Conservation (phyloP, 2,113 vertebrate species). For the Semicossyphus pulcher region DNA sequence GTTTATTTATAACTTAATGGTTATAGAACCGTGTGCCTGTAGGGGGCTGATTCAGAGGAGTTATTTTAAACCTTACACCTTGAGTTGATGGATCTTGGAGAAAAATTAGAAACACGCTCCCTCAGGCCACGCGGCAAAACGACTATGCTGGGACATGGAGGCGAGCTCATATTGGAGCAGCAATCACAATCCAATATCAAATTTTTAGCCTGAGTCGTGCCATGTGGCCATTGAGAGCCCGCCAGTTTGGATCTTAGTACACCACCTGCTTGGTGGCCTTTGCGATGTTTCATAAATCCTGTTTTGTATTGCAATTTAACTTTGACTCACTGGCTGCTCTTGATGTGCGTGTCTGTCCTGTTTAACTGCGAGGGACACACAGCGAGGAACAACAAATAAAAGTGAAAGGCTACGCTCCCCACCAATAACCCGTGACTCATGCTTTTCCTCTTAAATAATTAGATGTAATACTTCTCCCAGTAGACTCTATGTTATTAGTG, state of each 20-base stretch:
- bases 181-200: background rate
- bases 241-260: background rate
- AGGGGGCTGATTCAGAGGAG: no score
- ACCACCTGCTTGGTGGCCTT: no score
- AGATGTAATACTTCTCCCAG: background rate
- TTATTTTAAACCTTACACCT: no score
- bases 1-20: no score
- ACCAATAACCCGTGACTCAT: background rate
- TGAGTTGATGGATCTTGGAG: background rate
- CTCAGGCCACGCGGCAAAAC: background rate
- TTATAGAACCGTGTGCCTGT: no score
- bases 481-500: slow-evolving; percentile 5
- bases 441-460: background rate
- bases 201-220: background rate
- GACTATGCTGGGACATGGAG: background rate
- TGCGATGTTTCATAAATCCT: background rate
- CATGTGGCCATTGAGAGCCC: background rate
- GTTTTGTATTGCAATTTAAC: background rate
- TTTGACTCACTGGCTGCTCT: background rate
- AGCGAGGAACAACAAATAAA: background rate
- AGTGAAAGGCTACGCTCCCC: background rate
- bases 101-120: background rate
- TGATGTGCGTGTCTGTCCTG: background rate
- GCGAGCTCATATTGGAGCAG: background rate
- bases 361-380: background rate